Conservation (phyloP, 1,140 invertebrate genomes). For the Dryas iulia region DNA sequence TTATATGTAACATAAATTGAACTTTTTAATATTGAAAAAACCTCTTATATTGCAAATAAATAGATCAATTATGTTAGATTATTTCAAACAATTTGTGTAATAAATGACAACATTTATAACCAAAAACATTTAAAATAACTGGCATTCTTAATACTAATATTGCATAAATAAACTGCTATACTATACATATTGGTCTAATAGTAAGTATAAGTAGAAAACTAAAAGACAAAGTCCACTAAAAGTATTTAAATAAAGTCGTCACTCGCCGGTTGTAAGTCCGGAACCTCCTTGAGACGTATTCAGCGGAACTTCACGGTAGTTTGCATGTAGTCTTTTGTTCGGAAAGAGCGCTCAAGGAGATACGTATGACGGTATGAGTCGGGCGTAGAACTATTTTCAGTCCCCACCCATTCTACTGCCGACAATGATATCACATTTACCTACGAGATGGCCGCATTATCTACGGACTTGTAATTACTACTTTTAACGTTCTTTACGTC, state of each 20-base stretch:
- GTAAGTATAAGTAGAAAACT: neutral
- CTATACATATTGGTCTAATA: neutral
- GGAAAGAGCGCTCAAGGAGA: conserved; percentile 35
- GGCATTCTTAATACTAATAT: neutral
- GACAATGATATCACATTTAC: conserved; percentile 39
- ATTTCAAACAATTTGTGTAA: no score
- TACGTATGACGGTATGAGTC: conserved; percentile 37
- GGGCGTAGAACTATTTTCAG: conserved; percentile 39
- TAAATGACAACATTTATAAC: no score
- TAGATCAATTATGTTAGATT: no score
- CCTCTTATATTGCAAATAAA: no score
- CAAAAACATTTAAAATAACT: no score
- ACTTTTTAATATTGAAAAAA: neutral
- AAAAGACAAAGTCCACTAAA: neutral
- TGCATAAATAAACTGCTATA: neutral
- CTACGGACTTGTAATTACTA: conserved; percentile 13
- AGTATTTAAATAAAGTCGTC: conserved; percentile 3
- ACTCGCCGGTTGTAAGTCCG: conserved; percentile 23
- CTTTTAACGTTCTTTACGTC: conserved; percentile 7
- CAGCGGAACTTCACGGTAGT: conserved; percentile 36
- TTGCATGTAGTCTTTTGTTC: conserved; percentile 48
- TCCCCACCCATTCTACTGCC: conserved; percentile 13
- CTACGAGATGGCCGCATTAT: conserved; percentile 8
- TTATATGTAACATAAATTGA: neutral
- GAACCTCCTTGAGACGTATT: conserved; percentile 36